These are phyloP conservation scores for Corythornis cristatus DNA, from an alignment of 2,113 vertebrate species.

Conservation along the genomic window DNA sequence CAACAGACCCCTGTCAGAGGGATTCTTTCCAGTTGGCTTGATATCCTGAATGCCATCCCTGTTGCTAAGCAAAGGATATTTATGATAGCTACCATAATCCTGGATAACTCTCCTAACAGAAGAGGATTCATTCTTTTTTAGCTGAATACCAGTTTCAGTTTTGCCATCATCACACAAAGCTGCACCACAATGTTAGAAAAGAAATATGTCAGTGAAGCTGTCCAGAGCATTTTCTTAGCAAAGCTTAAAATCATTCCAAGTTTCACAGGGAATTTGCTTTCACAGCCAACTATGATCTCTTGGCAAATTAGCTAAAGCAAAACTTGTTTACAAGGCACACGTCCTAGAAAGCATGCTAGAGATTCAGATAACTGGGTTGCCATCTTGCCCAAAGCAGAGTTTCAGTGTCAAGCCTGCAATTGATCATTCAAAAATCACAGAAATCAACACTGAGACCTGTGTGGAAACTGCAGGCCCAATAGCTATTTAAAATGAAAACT, in stretches of 20 bases:
- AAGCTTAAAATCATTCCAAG: neutral
- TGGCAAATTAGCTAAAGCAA: neutral
- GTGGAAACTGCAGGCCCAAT: neutral
- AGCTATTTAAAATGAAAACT: neutral
- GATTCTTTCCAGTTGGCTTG: slow-evolving; percentile 62
- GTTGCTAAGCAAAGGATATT: slow-evolving; percentile 52
- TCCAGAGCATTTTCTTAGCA: neutral
- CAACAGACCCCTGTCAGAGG: slow-evolving; percentile 14
- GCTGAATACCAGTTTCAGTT: neutral
- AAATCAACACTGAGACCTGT: neutral
- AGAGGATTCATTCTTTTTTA: neutral
- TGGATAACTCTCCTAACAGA: neutral
- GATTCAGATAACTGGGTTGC: neutral
- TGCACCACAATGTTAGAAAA: neutral
- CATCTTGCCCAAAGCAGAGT: neutral
- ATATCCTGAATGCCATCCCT: slow-evolving; percentile 20
- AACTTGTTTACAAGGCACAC: neutral
- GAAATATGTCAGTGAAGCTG: neutral
- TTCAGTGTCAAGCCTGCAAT: neutral
- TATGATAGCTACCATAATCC: slow-evolving; percentile 31
- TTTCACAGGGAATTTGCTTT: neutral
- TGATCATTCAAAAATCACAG: neutral
- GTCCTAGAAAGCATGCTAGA: neutral
- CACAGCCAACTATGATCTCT: neutral
- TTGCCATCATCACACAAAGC: neutral